A percentile compares a stretch with the other conserved stretches of the same genome.
Conservation (phyloP, 2,888 invertebrate species). For the Chymomyza caudatula region DNA sequence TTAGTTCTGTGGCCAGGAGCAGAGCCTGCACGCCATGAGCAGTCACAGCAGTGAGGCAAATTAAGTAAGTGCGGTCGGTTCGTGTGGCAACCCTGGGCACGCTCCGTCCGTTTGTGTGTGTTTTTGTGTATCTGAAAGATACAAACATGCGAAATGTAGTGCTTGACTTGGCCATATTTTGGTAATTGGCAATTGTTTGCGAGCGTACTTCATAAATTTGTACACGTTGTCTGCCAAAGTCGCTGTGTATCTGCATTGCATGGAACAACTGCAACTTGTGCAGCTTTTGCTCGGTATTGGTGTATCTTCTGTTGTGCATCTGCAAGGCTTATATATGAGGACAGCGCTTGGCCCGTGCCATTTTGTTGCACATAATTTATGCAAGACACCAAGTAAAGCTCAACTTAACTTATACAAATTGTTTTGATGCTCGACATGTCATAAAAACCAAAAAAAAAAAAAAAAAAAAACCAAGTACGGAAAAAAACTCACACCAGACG, state of each 20-base stretch:
- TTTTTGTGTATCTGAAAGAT: constrained; percentile 19
- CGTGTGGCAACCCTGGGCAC: not conserved
- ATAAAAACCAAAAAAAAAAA: constrained; percentile 33
- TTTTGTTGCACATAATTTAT: constrained; percentile 47
- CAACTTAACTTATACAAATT: constrained; percentile 64
- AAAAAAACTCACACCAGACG: constrained; percentile 18
- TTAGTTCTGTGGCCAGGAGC: constrained; percentile 26
- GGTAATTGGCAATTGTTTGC: constrained; percentile 54
- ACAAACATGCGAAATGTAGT: constrained; percentile 17
- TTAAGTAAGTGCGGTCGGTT: not conserved
- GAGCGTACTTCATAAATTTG: constrained; percentile 51
- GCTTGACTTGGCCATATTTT: constrained; percentile 44
- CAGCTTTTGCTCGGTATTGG: constrained; percentile 5
- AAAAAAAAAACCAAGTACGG: constrained; percentile 5
- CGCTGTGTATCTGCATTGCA: too few species aligned
- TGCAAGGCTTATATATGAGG: constrained; percentile 11
- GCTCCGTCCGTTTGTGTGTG: not conserved
- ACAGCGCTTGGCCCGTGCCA: constrained; percentile 12
- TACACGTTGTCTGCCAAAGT: constrained; percentile 22
- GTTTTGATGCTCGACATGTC: constrained; percentile 61
- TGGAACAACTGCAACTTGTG: constrained; percentile 11
- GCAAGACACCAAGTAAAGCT: constrained; percentile 60
- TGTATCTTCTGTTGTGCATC: not conserved
- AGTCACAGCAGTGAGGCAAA: not conserved
- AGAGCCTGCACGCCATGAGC: not conserved